Percentiles rank a stretch among this genome's conserved stretches.
These are phyloP conservation scores for Oeneis ivallda DNA, from an alignment of 2,888 invertebrate species.

Conservation along the genomic window DNA sequence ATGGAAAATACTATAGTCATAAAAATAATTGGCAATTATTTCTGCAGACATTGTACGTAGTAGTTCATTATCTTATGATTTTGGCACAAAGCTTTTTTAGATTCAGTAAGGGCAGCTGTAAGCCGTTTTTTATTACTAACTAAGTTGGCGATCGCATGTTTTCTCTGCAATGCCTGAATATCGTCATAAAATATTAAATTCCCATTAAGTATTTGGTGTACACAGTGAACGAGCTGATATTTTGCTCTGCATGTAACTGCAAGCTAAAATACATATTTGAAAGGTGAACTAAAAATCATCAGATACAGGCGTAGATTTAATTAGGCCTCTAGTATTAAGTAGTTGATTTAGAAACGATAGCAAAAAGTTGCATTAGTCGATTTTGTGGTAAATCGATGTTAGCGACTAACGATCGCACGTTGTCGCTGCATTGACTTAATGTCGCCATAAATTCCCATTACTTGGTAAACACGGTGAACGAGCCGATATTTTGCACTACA, in stretches of 20 bases:
- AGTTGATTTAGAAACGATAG: too few species aligned
- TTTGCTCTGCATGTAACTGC: too few species aligned
- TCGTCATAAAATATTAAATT: slow-evolving; percentile 22
- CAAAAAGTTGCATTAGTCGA: slow-evolving; percentile 6
- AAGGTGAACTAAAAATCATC: too few species aligned
- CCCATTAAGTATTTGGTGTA: slow-evolving; percentile 13
- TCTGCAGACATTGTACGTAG: too few species aligned
- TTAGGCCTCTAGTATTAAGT: too few species aligned
- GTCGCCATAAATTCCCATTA: slow-evolving; percentile 24
- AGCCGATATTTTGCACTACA: slow-evolving; percentile 25
- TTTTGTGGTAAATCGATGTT: slow-evolving; percentile 9
- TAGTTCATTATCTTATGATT: too few species aligned
- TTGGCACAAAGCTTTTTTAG: too few species aligned
- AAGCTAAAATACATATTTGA: neutral
- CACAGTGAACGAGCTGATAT: slow-evolving; percentile 19
- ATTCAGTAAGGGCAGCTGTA: too few species aligned
- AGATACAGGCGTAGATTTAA: too few species aligned
- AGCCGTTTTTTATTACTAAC: too few species aligned
- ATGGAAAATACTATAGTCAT: too few species aligned
- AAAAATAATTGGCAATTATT: too few species aligned
- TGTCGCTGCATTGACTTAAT: slow-evolving; percentile 24
- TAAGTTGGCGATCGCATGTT: neutral
- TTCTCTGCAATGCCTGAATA: slow-evolving; percentile 20
- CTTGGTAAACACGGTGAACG: slow-evolving; percentile 20
- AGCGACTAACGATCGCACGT: slow-evolving; percentile 9